phyloP scores from a whole-genome alignment of 2,888 invertebrate species.

The Steinernema carpocapsae region DNA sequence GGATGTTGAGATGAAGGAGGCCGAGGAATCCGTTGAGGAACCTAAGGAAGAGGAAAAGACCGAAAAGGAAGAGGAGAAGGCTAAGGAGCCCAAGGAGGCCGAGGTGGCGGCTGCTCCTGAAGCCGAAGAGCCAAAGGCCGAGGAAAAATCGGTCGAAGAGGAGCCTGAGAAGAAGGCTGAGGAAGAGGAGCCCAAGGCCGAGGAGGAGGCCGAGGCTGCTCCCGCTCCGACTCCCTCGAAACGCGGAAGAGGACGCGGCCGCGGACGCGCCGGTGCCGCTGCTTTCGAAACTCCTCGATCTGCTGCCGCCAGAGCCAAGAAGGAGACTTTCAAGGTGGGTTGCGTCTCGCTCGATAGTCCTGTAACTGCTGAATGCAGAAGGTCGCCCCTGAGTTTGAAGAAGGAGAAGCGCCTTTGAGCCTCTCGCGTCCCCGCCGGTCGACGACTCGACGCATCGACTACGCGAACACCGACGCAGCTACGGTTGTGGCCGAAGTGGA shows the following conservation, averaged over 20 bases:
- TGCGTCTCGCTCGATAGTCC: conserved; percentile 11
- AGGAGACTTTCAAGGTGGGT: conserved; percentile 33
- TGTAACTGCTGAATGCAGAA: neutral
- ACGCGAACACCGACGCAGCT: conserved; percentile 66
- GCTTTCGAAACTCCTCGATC: conserved; percentile 40
- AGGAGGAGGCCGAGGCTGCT: conserved; percentile 45
- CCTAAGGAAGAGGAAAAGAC: conserved; percentile 30
- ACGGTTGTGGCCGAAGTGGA: conserved; percentile 58
- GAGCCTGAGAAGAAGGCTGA: conserved; percentile 36
- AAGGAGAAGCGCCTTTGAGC: conserved; percentile 41
- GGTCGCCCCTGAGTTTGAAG: neutral
- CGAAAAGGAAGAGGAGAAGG: conserved; percentile 39
- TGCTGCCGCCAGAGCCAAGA: conserved; percentile 36
- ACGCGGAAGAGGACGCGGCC: conserved; percentile 54
- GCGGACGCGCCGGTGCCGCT: conserved; percentile 41
- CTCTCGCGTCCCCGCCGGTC: conserved; percentile 63
- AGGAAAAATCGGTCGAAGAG: conserved; percentile 38
- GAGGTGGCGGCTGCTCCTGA: neutral
- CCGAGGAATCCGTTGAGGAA: conserved; percentile 28
- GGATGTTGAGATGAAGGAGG: conserved; percentile 29
- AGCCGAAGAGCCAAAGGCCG: conserved; percentile 37
- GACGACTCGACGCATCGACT: conserved; percentile 60
- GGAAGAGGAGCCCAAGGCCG: conserved; percentile 41
- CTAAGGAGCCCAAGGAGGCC: conserved; percentile 39
- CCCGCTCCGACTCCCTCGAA: conserved; percentile 36